These are phyloP conservation scores for Thalassophryne amazonica DNA, from an alignment of 2,797 vertebrate genomes.

Conservation along the genomic window DNA sequence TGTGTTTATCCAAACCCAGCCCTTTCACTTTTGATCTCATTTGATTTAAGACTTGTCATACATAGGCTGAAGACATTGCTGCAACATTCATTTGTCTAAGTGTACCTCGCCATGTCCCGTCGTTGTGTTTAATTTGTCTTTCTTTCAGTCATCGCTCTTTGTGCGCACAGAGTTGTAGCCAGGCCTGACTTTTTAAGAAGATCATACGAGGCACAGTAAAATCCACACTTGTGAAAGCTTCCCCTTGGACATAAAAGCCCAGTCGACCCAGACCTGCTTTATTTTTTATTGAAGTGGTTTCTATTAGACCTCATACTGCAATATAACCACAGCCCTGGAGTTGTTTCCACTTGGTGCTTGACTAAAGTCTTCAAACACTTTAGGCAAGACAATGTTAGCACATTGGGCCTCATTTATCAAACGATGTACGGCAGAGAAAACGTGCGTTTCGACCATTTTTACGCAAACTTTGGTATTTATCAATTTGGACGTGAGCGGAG, in stretches of 20 bases:
- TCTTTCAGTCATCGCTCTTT: slow-evolving; percentile 10
- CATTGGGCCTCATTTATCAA: too few species aligned
- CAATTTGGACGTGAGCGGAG: too few species aligned
- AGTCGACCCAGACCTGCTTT: slow-evolving; percentile 27
- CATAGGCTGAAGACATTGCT: slow-evolving; percentile 34
- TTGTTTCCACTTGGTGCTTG: slow-evolving; percentile 1
- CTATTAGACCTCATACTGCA: background rate
- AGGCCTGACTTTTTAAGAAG: slow-evolving; percentile 27
- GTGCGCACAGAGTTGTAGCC: background rate
- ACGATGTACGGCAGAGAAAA: too few species aligned
- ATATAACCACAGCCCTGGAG: background rate
- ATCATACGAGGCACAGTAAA: slow-evolving; percentile 31
- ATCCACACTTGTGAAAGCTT: slow-evolving; percentile 39
- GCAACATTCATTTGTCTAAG: slow-evolving; percentile 27
- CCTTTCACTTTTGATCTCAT: slow-evolving; percentile 49
- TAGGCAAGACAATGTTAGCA: slow-evolving; percentile 9
- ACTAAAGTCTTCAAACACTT: slow-evolving; percentile 4
- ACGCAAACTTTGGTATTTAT: too few species aligned
- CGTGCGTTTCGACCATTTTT: too few species aligned
- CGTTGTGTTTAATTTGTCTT: slow-evolving; percentile 19
- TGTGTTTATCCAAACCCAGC: slow-evolving; percentile 63
- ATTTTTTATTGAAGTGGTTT: slow-evolving; percentile 18
- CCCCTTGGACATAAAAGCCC: slow-evolving; percentile 34
- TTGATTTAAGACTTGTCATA: slow-evolving; percentile 51
- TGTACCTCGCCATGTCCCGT: slow-evolving; percentile 8